Percentiles rank a stretch among this genome's conserved stretches.
Conservation (phyloP, 1,140 invertebrate genomes). For the Lasioglossum albipes region DNA sequence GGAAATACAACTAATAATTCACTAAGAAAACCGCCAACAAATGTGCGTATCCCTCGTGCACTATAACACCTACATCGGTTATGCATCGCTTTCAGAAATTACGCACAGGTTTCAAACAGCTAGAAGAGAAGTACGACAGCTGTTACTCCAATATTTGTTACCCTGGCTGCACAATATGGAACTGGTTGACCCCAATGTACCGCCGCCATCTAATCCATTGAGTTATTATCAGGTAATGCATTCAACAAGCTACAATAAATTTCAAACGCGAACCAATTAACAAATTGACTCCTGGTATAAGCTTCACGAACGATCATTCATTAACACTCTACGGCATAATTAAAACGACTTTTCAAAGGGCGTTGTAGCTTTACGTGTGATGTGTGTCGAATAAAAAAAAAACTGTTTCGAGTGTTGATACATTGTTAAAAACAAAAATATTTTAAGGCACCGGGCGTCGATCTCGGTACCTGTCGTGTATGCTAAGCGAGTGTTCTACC, state of each 20-base stretch:
- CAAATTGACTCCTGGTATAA: too few species aligned
- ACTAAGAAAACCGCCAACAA: neutral
- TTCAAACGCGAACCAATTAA: neutral
- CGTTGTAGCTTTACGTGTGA: too few species aligned
- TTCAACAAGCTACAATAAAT: neutral
- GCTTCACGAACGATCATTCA: too few species aligned
- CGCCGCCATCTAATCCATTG: conserved; percentile 87
- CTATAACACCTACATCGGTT: conserved; percentile 5
- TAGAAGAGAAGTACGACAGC: conserved; percentile 91
- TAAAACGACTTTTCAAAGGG: neutral
- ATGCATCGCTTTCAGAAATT: conserved; percentile 87
- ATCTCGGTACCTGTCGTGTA: conserved; percentile 92
- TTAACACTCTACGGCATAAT: neutral
- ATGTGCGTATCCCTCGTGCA: neutral
- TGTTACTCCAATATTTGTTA: conserved; percentile 94
- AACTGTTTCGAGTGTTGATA: neutral
- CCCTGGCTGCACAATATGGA: conserved; percentile 99
- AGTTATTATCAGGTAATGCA: conserved; percentile 89
- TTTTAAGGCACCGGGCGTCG: conserved; percentile 89
- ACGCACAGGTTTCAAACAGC: conserved; percentile 98
- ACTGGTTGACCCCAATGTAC: conserved; percentile 96
- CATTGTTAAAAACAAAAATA: conserved; percentile 33
- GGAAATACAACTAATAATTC: neutral
- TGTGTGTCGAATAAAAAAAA: neutral
- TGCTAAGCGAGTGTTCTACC: conserved; percentile 94